Conservation (phyloP, 2,113 vertebrate genomes). For the Solea solea region DNA sequence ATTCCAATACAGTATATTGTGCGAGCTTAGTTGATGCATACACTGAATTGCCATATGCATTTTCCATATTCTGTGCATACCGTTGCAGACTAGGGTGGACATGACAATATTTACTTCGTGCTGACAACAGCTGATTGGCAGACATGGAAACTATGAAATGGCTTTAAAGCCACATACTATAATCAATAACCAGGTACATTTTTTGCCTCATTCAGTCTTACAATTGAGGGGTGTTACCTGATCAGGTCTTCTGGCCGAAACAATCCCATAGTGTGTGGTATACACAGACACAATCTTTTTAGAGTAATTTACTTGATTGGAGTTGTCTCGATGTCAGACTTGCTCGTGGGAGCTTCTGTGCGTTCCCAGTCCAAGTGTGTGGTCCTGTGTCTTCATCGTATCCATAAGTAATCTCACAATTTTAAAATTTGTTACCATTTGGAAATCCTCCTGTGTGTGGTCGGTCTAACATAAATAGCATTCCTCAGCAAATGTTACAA, state of each 20-base stretch:
- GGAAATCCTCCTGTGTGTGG: no score
- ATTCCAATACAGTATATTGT: no score
- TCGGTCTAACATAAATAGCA: not conserved
- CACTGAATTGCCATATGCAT: no score
- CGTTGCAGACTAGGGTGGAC: no score
- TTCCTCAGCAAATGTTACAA: slow-evolving; percentile 33
- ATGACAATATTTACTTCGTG: not conserved
- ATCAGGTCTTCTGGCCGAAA: not conserved
- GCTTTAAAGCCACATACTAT: not conserved
- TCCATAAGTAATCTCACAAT: not conserved
- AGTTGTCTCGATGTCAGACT: not conserved
- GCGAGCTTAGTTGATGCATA: no score
- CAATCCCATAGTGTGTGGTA: not conserved
- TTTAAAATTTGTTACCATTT: no score
- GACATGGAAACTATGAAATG: not conserved
- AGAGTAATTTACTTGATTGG: not conserved
- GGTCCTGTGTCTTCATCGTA: not conserved
- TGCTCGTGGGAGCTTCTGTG: not conserved
- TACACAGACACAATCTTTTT: not conserved
- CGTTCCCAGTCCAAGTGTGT: not conserved
- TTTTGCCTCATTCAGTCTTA: not conserved
- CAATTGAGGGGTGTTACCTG: not conserved
- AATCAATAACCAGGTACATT: not conserved
- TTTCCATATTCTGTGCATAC: no score
- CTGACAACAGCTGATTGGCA: not conserved